Conservation (phyloP, 2,888 invertebrate genomes). For the Cephus sareptanus region DNA sequence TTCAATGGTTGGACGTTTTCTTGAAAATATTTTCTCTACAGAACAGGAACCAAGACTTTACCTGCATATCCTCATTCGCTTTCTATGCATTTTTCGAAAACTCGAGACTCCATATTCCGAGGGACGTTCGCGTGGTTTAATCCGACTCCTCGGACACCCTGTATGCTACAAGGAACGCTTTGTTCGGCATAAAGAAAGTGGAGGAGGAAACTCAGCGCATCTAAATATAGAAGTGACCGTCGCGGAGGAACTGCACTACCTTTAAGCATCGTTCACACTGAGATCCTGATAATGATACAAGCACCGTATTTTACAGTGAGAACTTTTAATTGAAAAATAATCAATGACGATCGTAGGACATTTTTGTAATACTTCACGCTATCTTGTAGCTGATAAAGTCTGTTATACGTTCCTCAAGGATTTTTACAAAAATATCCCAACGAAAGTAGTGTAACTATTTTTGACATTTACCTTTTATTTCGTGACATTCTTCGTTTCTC, state of each 20-base stretch:
- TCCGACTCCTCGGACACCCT: constrained; percentile 46
- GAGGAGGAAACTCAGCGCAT: constrained; percentile 59
- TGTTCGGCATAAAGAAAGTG: constrained; percentile 61
- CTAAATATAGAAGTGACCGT: constrained; percentile 66
- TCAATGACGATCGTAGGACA: no score
- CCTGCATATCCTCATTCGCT: background rate
- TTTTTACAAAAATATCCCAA: background rate
- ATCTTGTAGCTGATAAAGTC: no score
- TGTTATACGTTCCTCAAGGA: no score
- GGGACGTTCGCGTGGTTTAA: background rate
- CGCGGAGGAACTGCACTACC: constrained; percentile 50
- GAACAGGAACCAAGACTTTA: background rate
- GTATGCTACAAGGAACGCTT: constrained; percentile 55
- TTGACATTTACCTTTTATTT: background rate
- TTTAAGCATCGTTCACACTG: constrained; percentile 50
- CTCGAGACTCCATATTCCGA: background rate
- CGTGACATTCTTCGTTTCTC: background rate
- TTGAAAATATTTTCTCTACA: background rate
- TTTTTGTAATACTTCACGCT: no score
- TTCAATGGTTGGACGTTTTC: background rate
- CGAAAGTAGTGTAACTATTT: background rate
- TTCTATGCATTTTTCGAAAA: background rate
- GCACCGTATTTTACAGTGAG: background rate
- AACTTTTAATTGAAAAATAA: background rate
- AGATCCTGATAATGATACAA: background rate